These are phyloP conservation scores for Cirrhinus molitorella DNA, from an alignment of 2,797 vertebrate species.

Conservation along the genomic window DNA sequence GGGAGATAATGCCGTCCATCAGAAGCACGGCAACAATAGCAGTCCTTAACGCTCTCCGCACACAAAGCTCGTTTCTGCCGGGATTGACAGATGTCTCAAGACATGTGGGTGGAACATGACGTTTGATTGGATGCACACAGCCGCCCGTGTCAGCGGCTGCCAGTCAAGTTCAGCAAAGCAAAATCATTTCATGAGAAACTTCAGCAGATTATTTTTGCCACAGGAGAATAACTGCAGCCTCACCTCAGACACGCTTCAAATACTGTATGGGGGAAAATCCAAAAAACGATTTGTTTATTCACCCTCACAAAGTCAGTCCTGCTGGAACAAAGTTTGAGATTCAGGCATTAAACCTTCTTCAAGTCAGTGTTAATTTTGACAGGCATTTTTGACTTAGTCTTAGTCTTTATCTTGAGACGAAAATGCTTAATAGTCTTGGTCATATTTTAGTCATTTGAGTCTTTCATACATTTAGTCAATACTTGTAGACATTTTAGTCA, in stretches of 20 bases:
- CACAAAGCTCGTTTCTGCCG: slow-evolving; percentile 75
- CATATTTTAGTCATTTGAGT: no score
- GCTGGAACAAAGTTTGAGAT: background rate
- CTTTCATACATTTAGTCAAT: no score
- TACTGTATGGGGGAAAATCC: background rate
- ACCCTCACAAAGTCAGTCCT: background rate
- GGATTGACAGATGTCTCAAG: slow-evolving; percentile 76
- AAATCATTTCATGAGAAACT: slow-evolving; percentile 34
- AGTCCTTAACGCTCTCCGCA: slow-evolving; percentile 67
- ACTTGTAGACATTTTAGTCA: no score
- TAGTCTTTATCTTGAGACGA: no score
- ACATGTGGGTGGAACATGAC: slow-evolving; percentile 69
- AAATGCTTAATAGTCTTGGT: no score
- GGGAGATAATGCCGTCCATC: slow-evolving; percentile 46
- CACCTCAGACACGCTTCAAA: background rate
- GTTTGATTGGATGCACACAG: slow-evolving; percentile 72
- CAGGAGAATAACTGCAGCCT: slow-evolving; percentile 7
- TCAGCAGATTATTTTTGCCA: background rate
- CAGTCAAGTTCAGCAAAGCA: slow-evolving; percentile 67
- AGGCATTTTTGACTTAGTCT: no score
- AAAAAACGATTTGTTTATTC: background rate
- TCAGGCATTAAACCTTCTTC: background rate
- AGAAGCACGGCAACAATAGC: slow-evolving; percentile 37
- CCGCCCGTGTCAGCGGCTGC: slow-evolving; percentile 75
- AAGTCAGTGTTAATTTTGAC: no score